Base-by-base conservation (phyloP, 2,113 vertebrate species). In the Rhinoderma darwinii region DNA sequence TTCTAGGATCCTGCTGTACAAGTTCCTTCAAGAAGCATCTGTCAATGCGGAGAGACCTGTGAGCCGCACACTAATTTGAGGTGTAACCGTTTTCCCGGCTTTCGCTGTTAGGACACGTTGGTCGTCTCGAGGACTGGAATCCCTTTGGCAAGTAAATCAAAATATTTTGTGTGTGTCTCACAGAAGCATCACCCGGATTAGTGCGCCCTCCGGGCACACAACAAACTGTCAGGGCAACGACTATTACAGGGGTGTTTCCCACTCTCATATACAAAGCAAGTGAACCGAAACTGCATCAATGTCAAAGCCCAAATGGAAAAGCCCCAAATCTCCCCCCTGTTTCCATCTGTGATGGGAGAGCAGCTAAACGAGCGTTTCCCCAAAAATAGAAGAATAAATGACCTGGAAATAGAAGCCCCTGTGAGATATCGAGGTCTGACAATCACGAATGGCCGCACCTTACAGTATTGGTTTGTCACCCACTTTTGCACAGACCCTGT, bases 141-240 rank as follows among this genome's bases (percentile, higher is more conserved):
- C 77, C 77, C 51, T 73, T 74, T 87, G 66, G 84, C 84, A 86
- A 59, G 70, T 50, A 37, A 86, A 80, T 61, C 63, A 56, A 51
- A 63, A 61, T 27, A 61, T 32, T 75, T 59, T 66, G 63, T 84
- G 11, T 56, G 20, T 74, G 63, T 51, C 56, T 70, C 32, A 39
- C 12, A 30, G 47, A 86, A 44, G 43, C 84, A 86, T 81, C 77
- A 73, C 77, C 68, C 47, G 35, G 85, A 59, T 80, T 56, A 87
- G 50, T 41, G 27, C 41, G 18, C 54, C 84, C 84, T 27, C 12
- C 68, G 76, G 72, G 84, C 43, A 35, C 56, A 51, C 59, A 72
- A 25, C 35, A 27, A 4, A 1, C n/a, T 81, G 61, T 44, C 76
- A 81, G 63, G 0, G 30, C 25, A 12, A 25, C 5, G 61, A 35